phyloP scores from a whole-genome alignment of 1,140 invertebrate species.

The Drosophila cardini region DNA sequence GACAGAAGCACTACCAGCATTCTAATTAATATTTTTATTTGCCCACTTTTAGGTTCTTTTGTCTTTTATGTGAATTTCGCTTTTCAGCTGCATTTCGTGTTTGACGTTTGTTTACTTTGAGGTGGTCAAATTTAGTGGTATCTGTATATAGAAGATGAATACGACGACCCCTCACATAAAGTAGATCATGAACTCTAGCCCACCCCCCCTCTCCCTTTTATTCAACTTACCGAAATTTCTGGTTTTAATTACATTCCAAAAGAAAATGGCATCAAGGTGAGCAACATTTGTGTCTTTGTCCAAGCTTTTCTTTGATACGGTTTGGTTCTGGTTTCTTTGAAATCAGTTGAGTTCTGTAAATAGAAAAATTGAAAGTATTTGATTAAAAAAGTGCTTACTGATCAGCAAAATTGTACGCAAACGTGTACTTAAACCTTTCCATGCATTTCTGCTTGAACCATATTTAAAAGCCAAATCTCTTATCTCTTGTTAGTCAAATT shows the following conservation, averaged over 20 bases:
- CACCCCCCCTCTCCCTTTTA: no score
- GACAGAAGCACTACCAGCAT: slow-evolving; percentile 27
- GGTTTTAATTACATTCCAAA: slow-evolving; percentile 32
- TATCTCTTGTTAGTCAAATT: slow-evolving; percentile 21
- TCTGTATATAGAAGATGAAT: slow-evolving; percentile 16
- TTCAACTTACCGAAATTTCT: slow-evolving; percentile 43
- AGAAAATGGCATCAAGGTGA: slow-evolving; percentile 13
- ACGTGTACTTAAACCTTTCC: no score
- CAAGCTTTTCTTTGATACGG: slow-evolving; percentile 10
- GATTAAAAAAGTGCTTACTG: no score
- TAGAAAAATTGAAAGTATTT: no score
- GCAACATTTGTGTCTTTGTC: slow-evolving; percentile 41
- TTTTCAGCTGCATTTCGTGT: slow-evolving; percentile 50
- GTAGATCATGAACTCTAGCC: slow-evolving; percentile 36
- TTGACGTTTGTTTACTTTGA: slow-evolving; percentile 43
- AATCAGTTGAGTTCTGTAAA: neutral
- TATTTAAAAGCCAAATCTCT: neutral
- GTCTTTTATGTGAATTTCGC: slow-evolving; percentile 29
- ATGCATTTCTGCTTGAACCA: neutral
- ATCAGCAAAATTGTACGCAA: no score
- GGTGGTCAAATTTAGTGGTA: slow-evolving; percentile 18
- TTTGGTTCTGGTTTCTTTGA: slow-evolving; percentile 22
- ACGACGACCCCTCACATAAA: slow-evolving; percentile 9
- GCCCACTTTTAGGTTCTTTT: slow-evolving; percentile 22
- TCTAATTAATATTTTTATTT: slow-evolving; percentile 77